phyloP scores from a whole-genome alignment of 2,888 invertebrate genomes.

The Celastrina argiolus region DNA sequence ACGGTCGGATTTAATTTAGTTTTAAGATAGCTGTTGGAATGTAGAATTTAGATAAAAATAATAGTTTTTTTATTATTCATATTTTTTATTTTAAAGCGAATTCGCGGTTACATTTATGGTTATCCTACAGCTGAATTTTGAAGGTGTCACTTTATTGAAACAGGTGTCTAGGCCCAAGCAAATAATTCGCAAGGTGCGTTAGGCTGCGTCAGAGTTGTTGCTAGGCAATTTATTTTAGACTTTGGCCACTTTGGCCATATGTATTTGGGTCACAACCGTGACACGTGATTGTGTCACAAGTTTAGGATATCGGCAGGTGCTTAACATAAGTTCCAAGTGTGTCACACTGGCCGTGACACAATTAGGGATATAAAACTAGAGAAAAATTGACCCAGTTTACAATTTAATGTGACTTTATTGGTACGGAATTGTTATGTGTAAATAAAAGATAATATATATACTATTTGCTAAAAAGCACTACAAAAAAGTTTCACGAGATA shows the following conservation, averaged over 20 bases:
- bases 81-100: neutral
- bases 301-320: conserved; percentile 11
- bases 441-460: too few species aligned
- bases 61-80: neutral
- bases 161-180: neutral
- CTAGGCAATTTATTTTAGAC: neutral
- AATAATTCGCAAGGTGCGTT: neutral
- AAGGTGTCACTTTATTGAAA: neutral
- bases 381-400: neutral
- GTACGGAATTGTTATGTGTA: too few species aligned
- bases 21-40: too few species aligned
- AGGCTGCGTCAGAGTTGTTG: neutral
- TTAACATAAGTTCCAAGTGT: neutral
- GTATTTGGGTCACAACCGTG: conserved; percentile 5
- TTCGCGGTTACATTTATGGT: neutral
- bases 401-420: neutral
- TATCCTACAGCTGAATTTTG: neutral
- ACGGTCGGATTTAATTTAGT: too few species aligned
- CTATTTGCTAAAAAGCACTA: too few species aligned
- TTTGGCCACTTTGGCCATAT: neutral
- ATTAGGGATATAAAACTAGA: neutral
- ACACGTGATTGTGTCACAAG: neutral
- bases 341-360: neutral
- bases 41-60: too few species aligned
- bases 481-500: too few species aligned